phyloP scores from a whole-genome alignment of 1,140 invertebrate genomes.

The Drosophila bifasciata region DNA sequence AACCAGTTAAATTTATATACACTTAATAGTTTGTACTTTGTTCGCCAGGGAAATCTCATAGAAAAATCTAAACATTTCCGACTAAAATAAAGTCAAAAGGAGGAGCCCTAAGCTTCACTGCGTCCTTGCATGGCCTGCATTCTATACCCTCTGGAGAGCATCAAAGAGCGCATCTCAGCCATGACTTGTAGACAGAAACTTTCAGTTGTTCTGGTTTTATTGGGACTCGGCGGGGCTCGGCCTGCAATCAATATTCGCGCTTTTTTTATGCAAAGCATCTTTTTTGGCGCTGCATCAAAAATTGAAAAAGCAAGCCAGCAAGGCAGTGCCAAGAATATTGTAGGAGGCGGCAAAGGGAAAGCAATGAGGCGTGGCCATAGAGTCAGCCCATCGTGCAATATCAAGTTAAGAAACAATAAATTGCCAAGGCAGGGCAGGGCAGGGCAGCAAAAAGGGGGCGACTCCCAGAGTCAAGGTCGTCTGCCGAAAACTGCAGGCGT shows the following conservation, averaged over 20 bases:
- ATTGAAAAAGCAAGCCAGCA: slow-evolving; percentile 45
- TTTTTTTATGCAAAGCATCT: slow-evolving; percentile 66
- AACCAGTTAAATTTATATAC: no score
- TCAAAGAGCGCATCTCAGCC: slow-evolving; percentile 14
- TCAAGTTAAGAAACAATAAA: slow-evolving; percentile 78
- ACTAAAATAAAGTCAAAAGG: no score
- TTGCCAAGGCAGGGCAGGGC: slow-evolving; percentile 40
- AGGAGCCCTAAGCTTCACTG: no score
- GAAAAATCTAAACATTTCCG: no score
- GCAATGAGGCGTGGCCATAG: slow-evolving; percentile 61
- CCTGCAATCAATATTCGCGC: slow-evolving; percentile 66
- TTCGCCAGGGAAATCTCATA: no score
- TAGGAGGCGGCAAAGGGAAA: slow-evolving; percentile 11
- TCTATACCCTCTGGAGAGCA: no score
- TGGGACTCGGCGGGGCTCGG: slow-evolving; percentile 30
- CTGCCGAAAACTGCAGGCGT: slow-evolving; percentile 55
- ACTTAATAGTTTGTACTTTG: no score
- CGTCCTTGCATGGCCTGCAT: no score
- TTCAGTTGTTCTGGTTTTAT: slow-evolving; percentile 16
- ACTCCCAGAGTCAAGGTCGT: slow-evolving; percentile 49
- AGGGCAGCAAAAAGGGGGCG: slow-evolving; percentile 1
- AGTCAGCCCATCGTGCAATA: slow-evolving; percentile 51
- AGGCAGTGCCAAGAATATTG: slow-evolving; percentile 17
- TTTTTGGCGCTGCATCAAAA: slow-evolving; percentile 74
- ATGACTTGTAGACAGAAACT: slow-evolving; percentile 22